Evolutionary conservation across 2,113 vertebrate species (phyloP).

Genomic region (Spilogale gracilis): DNA sequence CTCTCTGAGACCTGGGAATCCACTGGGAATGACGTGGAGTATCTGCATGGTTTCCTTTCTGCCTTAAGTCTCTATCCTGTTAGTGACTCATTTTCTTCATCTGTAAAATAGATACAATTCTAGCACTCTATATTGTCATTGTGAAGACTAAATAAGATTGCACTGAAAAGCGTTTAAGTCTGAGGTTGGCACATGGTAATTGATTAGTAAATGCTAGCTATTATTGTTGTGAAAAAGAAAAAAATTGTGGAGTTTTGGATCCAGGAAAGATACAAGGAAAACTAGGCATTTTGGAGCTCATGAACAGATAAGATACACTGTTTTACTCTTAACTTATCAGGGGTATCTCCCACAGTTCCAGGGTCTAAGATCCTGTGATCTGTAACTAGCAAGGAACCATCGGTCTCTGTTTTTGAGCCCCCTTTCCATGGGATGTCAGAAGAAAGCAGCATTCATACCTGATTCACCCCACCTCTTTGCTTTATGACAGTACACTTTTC

Average conservation of each 20-base stretch:
- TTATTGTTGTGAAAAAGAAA: neutral
- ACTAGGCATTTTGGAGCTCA: neutral
- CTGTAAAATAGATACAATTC: neutral
- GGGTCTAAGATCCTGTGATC: neutral
- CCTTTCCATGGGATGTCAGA: neutral
- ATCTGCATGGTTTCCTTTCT: neutral
- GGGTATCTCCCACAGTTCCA: too few species aligned
- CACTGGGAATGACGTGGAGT: neutral
- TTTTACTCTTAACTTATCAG: neutral
- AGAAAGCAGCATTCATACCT: neutral
- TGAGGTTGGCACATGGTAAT: neutral
- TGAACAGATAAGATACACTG: neutral
- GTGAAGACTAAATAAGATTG: neutral
- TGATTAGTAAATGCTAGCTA: neutral
- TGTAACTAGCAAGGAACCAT: neutral
- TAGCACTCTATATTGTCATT: neutral
- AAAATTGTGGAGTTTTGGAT: neutral
- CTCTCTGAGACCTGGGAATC: neutral
- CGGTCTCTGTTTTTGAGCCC: neutral
- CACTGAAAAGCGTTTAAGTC: neutral
- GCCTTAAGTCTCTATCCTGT: neutral
- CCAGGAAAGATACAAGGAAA: neutral
- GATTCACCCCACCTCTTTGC: neutral
- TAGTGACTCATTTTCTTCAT: neutral
- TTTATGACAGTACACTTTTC: neutral